Percentiles rank a stretch among this genome's conserved stretches.
Conservation (phyloP, 2,888 invertebrate species). For the Tortrix viridana region DNA sequence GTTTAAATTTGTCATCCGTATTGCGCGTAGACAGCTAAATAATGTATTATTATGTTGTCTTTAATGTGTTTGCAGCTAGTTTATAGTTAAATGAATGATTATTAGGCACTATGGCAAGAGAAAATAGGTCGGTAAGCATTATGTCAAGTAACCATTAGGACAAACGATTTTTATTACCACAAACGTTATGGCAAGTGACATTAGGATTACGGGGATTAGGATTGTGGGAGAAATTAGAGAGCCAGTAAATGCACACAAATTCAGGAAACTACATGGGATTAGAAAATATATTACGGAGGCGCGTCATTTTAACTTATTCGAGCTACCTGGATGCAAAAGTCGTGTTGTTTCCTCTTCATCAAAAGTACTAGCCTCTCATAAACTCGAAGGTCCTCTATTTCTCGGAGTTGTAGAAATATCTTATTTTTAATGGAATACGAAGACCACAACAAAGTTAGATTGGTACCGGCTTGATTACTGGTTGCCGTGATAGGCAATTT, state of each 20-base stretch:
- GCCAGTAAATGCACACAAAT: too few species aligned
- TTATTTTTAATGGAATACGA: slow-evolving; percentile 68
- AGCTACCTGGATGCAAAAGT: background rate
- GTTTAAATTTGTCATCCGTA: slow-evolving; percentile 16
- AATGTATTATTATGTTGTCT: background rate
- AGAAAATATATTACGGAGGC: background rate
- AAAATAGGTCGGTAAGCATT: too few species aligned
- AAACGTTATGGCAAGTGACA: too few species aligned
- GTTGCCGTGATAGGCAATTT: slow-evolving; percentile 79
- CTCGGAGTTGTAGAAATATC: slow-evolving; percentile 61
- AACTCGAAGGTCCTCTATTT: slow-evolving; percentile 37
- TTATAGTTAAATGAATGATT: too few species aligned
- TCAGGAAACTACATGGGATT: too few species aligned
- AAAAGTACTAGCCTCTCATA: slow-evolving; percentile 22
- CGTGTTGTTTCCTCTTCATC: background rate
- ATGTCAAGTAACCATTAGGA: too few species aligned
- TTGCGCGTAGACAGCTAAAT: background rate
- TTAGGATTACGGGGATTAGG: too few species aligned
- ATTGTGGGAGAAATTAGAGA: too few species aligned
- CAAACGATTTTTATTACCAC: too few species aligned
- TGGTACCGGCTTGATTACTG: slow-evolving; percentile 68
- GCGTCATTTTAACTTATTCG: background rate
- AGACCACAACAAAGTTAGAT: slow-evolving; percentile 74
- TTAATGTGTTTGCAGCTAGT: background rate
- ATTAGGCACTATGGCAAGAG: too few species aligned